Base-by-base conservation (phyloP, 2,888 invertebrate species). In the Gisinianus flammeolus region DNA sequence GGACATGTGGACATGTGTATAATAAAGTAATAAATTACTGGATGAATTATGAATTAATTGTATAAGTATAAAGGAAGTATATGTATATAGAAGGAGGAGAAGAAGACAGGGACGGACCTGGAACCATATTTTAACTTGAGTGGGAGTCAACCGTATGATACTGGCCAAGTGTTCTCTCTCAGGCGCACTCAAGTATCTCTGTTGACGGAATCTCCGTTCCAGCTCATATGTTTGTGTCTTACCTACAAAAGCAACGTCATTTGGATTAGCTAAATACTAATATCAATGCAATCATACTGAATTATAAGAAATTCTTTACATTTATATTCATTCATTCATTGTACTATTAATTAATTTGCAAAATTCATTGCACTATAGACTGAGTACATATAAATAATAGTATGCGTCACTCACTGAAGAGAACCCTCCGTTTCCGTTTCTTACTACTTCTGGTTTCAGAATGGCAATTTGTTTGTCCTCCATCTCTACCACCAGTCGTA, bases 141-240 rank as follows among this genome's bases (percentile, higher is more conserved):
- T 98, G 0, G 98, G 98, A 2, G 98, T 98, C 79, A 99, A 89
- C 76, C 96, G 91, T 82, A 99, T 98, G 85, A 97, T 90, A 82
- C 94, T 95, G 1, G 98, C 98, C 82, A 99, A 89, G 87, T 98
- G 97, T 86, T 99, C 99, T 35, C 99, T 88, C 87, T 99, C 99
- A 0, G 98, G 98, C 0, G 98, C 98, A 3, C 97, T 97, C 31
- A 99, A 90, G 88, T 99, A 99, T 83, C 97, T 90, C 87, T 98
- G 98, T 86, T 97, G 97, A 1, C 97, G 91, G 88, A 98, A 98
- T 81, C 98, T 90, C 86, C 97, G 89, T 87, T 98, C 98, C 84
- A 98, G 87, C 87, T 98, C 98, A 88, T 94, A 98, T 0, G 98
- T 98, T 87, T 98, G 98, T 0, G 96, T 95, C 88, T 98, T n/a